Evolutionary conservation across 2,797 vertebrate species (phyloP), one percentile per base, ranked within the genome.

Genomic region (Columba guinea): DNA sequence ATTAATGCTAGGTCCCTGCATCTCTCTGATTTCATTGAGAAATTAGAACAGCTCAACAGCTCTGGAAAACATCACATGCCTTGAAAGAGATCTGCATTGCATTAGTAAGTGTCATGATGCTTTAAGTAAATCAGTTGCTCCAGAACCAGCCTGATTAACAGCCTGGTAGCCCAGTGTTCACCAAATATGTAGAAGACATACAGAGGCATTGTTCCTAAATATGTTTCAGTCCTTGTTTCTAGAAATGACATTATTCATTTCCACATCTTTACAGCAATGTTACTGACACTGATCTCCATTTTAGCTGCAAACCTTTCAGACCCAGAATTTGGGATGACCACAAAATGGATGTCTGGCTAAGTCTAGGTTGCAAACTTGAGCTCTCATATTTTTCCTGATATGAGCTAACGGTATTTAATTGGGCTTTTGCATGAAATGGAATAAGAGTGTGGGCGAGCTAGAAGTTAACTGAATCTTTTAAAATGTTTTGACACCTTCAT

Each of bases 31-130:
- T 94, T 84, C 74, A 74, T 53, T 51, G 56, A 94, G 83, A 91
- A 91, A 90, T 76, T 76, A 51, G 14, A 89, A 77, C 77, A 94
- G 74, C 56, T 90, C 63, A 59, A 81, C 63, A 79, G 71, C 80
- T 95, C 83, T 95, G 86, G 91, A 77, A 94, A 92, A 77, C 70
- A 87, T 63, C 27, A 8, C 48, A 90, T 44, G 77, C 74, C 56
- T 90, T 89, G 80, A 65, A 84, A 91, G 60, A 58, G 80, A 44
- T 90, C 75, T 93, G 84, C 56, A 46, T 51, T 44, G n/a, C 88
- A 94, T 80, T 89, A 91, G 24, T 52, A 65, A 93, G 44, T 84
- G 71, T 84, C 53, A 77, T 15, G 41, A 82, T 79, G 74, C 67
- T 94, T 81, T 28, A 76, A 80, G 64, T 35, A 87, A 89, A 92